Evolutionary conservation across 1,140 invertebrate genomes (phyloP).

Genomic region (Zaprionus tsacasi): DNA sequence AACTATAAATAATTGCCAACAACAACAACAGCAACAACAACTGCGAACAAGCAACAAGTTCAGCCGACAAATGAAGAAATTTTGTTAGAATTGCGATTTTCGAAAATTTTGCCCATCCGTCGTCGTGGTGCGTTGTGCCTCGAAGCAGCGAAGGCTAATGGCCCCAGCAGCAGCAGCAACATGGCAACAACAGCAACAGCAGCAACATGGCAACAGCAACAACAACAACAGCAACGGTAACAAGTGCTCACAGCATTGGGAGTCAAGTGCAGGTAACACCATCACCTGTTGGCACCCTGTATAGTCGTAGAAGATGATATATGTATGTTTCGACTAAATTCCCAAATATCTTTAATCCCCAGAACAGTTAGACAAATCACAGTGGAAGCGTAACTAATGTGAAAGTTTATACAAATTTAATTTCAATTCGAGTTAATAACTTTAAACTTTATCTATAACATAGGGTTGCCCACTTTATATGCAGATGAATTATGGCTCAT

Average conservation of each 20-base stretch:
- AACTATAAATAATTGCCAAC: slow-evolving; percentile 82
- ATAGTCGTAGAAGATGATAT: slow-evolving; percentile 18
- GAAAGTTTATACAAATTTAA: not conserved
- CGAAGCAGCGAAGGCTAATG: slow-evolving; percentile 67
- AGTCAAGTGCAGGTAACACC: slow-evolving; percentile 69
- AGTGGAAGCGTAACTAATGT: not conserved
- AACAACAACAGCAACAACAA: slow-evolving; percentile 28
- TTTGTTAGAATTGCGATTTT: slow-evolving; percentile 80
- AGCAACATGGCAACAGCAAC: slow-evolving; percentile 29
- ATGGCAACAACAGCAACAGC: slow-evolving; percentile 43
- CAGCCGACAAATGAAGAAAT: slow-evolving; percentile 74
- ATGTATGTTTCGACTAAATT: slow-evolving; percentile 32
- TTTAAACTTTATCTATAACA: not conserved
- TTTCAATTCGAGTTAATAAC: not conserved
- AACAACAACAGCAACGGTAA: slow-evolving; percentile 46
- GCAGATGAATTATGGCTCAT: not conserved
- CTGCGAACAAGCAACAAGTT: slow-evolving; percentile 67
- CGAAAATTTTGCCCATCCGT: slow-evolving; percentile 44
- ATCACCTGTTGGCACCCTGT: slow-evolving; percentile 40
- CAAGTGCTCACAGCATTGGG: slow-evolving; percentile 60
- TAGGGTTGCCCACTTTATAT: not conserved
- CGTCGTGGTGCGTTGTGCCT: slow-evolving; percentile 14
- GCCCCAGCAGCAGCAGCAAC: slow-evolving; percentile 37
- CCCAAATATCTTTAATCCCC: slow-evolving; percentile 25
- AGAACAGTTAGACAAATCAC: slow-evolving; percentile 7